These are phyloP conservation scores for Dryomyza anilis DNA, from an alignment of 2,888 invertebrate genomes.

Conservation along the genomic window DNA sequence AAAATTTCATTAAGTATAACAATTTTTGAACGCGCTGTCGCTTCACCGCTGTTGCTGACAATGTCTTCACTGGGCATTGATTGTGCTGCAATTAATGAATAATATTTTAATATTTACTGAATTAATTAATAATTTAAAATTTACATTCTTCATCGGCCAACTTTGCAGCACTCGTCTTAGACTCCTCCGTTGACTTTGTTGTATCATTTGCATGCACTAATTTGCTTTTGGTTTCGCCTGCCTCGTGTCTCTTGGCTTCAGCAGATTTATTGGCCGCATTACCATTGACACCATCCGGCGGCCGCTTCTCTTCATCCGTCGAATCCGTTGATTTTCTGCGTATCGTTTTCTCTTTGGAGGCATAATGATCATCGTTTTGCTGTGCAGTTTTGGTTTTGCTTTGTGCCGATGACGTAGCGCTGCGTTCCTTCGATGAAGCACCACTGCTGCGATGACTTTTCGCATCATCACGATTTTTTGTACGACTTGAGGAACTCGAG, in stretches of 20 bases:
- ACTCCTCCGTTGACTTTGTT: background rate
- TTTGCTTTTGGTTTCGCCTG: background rate
- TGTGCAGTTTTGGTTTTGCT: constrained; percentile 47
- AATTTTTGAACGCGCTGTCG: constrained; percentile 37
- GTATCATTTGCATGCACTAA: background rate
- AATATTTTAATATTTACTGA: no score
- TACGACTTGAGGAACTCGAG: constrained; percentile 31
- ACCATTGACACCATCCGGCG: constrained; percentile 33
- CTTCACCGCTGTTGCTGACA: background rate
- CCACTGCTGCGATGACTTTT: constrained; percentile 31
- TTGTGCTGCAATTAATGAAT: no score
- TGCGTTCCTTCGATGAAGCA: constrained; percentile 41
- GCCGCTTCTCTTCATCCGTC: constrained; percentile 70
- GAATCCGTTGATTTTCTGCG: constrained; percentile 79
- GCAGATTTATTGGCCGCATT: background rate
- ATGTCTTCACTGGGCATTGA: no score
- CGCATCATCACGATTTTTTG: constrained; percentile 27
- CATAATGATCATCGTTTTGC: constrained; percentile 71
- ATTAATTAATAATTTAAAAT: background rate
- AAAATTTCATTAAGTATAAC: constrained; percentile 51
- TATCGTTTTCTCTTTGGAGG: constrained; percentile 68
- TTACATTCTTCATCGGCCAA: background rate
- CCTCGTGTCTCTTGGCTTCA: no score
- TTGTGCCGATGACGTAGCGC: constrained; percentile 31
- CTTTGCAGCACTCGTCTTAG: background rate